Base-by-base conservation (phyloP, 1,140 invertebrate genomes). In the Macrosteles quadrilineatus region DNA sequence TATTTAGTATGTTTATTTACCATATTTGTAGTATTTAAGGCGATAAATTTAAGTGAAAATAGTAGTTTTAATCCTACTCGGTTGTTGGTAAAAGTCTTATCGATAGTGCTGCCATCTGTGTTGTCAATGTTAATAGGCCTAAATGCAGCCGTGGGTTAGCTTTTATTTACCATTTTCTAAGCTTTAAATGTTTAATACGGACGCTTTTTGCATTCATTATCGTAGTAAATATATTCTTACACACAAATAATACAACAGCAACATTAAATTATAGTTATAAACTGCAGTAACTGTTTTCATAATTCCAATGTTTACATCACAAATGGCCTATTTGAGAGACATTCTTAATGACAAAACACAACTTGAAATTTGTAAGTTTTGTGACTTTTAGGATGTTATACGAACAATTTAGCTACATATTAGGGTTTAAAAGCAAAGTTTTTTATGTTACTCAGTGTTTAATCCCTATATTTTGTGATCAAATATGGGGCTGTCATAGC, bases 51-150 rank as follows among this genome's bases (percentile, higher is more conserved):
- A 36, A 36, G 4, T 36, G 32, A 36, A 36, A 36, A 36, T 36
- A 36, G 32, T 6, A 36, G 32, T 21, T 66, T 40, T 66, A 9
- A 23, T 66, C 12, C n/a, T 14, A 3, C 27, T 59, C 21, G 9
- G 21, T 11, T 6, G 27, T 25, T 59, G 25, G 47, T 25, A 69
- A 69, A 69, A 63, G 43, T 69, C 68, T 63, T 69, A 64, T 69
- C 68, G 68, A 23, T 69, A 43, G 80, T 84, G 81, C 79, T 82
- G 86, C 86, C 85, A 85, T 83, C 87, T 87, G 81, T 83, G 84
- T 85, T 87, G 86, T 87, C 86, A 87, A 87, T 87, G 84, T 87
- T 87, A 86, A 86, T 86, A 80, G 80, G 79, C 79, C 80, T 79
- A 62, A 71, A 73, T 73, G 57, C 70, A 62, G 65, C 69, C 63